phyloP scores from a whole-genome alignment of 2,113 vertebrate genomes.

The Turdus rufiventris region DNA sequence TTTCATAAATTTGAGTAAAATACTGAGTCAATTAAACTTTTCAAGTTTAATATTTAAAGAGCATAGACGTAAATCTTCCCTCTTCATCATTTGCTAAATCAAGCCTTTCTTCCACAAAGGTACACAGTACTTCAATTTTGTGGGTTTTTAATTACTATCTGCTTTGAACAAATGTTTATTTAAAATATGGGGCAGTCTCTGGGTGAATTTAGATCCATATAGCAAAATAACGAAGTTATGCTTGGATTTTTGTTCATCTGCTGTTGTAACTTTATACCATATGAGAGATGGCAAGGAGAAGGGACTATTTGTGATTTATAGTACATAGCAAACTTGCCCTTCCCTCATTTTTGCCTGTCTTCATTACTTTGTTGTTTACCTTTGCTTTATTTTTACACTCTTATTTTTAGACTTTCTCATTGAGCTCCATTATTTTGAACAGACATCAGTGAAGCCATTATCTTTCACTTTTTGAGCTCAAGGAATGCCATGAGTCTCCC shows the following conservation, averaged over 20 bases:
- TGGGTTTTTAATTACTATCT: background rate
- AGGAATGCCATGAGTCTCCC: background rate
- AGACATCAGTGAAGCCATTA: background rate
- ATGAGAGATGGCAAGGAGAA: accelerated
- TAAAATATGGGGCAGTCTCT: background rate
- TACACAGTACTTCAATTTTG: background rate
- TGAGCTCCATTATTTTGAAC: background rate
- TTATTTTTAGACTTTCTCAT: background rate
- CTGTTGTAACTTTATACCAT: background rate
- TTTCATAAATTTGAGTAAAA: background rate
- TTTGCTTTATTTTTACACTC: background rate
- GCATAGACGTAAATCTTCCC: background rate
- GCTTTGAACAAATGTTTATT: background rate
- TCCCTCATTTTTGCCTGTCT: background rate
- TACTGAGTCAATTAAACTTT: background rate
- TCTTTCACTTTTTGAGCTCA: background rate
- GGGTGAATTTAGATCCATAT: background rate
- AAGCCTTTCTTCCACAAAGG: background rate
- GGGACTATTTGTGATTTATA: background rate
- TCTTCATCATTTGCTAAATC: background rate
- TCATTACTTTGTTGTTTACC: background rate
- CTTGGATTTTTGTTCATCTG: background rate
- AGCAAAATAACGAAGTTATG: background rate
- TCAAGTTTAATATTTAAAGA: background rate
- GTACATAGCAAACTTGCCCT: background rate